Percentiles rank a stretch among this genome's conserved stretches.
Conservation (phyloP, 2,888 invertebrate genomes). For the Drosophila putrida region DNA sequence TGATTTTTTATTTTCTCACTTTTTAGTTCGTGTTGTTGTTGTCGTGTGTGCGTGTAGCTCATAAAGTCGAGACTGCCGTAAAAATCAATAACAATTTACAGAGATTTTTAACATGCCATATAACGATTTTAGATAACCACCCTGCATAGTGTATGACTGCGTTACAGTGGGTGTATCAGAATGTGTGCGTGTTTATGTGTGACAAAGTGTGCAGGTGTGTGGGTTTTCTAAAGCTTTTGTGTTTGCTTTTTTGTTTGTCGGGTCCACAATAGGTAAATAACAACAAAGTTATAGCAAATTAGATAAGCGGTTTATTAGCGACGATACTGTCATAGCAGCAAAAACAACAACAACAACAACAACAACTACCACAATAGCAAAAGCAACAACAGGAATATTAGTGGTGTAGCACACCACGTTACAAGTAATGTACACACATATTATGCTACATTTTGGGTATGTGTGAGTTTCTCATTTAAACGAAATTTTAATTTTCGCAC, state of each 20-base stretch:
- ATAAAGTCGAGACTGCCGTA: slow-evolving; percentile 53
- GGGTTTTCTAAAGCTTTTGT: slow-evolving; percentile 52
- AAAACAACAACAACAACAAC: slow-evolving; percentile 21
- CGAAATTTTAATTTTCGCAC: slow-evolving; percentile 39
- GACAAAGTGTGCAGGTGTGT: slow-evolving; percentile 10
- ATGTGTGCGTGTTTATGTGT: neutral
- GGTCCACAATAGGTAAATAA: slow-evolving; percentile 64
- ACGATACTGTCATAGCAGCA: slow-evolving; percentile 49
- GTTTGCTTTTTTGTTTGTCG: slow-evolving; percentile 62
- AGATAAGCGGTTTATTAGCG: slow-evolving; percentile 76
- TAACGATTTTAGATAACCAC: slow-evolving; percentile 65
- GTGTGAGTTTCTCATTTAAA: slow-evolving; percentile 13
- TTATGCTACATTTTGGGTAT: slow-evolving; percentile 9
- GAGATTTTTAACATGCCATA: slow-evolving; percentile 67
- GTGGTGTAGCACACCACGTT: slow-evolving; percentile 31
- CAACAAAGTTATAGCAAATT: slow-evolving; percentile 72
- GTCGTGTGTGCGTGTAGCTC: slow-evolving; percentile 33
- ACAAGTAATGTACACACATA: slow-evolving; percentile 34
- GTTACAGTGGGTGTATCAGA: neutral
- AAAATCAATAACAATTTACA: slow-evolving; percentile 74
- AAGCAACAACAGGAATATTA: slow-evolving; percentile 8
- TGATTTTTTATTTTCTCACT: neutral
- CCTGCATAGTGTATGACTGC: neutral
- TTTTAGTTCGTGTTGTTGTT: neutral
- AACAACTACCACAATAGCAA: slow-evolving; percentile 11